phyloP scores from a whole-genome alignment of 2,113 vertebrate genomes.

The Thunnus thynnus region DNA sequence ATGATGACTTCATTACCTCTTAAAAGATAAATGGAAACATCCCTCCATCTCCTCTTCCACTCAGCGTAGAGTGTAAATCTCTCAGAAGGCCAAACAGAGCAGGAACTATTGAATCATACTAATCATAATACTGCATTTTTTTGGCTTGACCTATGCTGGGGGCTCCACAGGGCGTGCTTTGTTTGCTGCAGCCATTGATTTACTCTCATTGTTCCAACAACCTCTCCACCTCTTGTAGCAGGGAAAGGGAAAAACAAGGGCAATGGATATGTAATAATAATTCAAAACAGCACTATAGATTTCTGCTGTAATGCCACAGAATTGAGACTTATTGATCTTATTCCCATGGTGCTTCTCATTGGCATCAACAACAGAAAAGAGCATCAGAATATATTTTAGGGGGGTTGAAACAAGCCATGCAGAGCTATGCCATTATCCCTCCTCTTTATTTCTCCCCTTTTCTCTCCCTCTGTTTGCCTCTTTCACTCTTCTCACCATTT shows the following conservation, averaged over 20 bases:
- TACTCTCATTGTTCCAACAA: slow-evolving; percentile 72
- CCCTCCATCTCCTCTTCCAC: slow-evolving; percentile 19
- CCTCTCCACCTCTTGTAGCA: slow-evolving; percentile 58
- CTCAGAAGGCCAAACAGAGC: slow-evolving; percentile 28
- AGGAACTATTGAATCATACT: slow-evolving; percentile 64
- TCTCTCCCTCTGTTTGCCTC: background rate
- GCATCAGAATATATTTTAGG: slow-evolving; percentile 53
- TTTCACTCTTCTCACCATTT: background rate
- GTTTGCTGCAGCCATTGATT: slow-evolving; percentile 73
- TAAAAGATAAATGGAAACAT: slow-evolving; percentile 68
- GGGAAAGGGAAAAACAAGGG: slow-evolving; percentile 57
- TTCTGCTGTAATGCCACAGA: slow-evolving; percentile 67
- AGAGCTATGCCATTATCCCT: slow-evolving; percentile 24
- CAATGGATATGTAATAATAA: slow-evolving; percentile 77
- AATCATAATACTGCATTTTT: slow-evolving; percentile 48
- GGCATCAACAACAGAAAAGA: slow-evolving; percentile 61
- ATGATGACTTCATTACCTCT: slow-evolving; percentile 72
- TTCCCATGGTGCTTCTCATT: slow-evolving; percentile 51
- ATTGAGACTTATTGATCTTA: slow-evolving; percentile 74
- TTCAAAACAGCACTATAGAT: slow-evolving; percentile 75
- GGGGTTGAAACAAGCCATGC: slow-evolving; percentile 12
- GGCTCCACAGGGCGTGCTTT: slow-evolving; percentile 54
- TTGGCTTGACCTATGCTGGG: slow-evolving; percentile 57
- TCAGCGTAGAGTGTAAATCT: slow-evolving; percentile 29
- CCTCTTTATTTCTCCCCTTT: slow-evolving; percentile 20